These are phyloP conservation scores for Eretmochelys imbricata DNA, from an alignment of 2,113 vertebrate species.

Conservation along the genomic window DNA sequence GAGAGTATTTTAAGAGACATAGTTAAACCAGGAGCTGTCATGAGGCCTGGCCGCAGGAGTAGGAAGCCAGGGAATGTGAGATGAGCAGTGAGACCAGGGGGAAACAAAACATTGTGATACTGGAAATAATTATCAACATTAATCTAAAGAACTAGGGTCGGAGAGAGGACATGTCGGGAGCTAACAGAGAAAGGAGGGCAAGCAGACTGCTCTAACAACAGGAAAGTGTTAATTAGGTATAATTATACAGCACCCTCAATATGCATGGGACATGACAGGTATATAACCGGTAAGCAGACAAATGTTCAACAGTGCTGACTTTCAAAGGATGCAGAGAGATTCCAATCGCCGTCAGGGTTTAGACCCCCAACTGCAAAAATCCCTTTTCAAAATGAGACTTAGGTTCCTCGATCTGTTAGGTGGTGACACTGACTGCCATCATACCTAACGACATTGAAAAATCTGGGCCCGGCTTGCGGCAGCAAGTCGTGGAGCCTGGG, in stretches of 20 bases:
- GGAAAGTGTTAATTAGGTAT: not conserved
- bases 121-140: not conserved
- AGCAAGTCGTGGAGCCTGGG: no score
- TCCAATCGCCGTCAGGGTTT: not conserved
- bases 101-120: not conserved
- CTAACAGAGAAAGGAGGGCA: not conserved
- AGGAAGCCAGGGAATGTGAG: not conserved
- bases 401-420: not conserved
- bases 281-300: not conserved
- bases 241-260: not conserved
- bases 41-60: not conserved
- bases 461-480: no score
- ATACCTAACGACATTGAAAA: no score
- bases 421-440: no score
- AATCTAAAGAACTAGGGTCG: not conserved
- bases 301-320: not conserved
- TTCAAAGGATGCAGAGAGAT: not conserved
- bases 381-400: not conserved
- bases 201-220: not conserved
- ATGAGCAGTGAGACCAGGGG: fast-evolving
- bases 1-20: not conserved
- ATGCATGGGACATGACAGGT: not conserved
- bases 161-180: no score
- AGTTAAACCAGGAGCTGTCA: not conserved
- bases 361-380: not conserved